Evolutionary conservation across 2,888 invertebrate species (phyloP).

Genomic region (Catonia carolina): DNA sequence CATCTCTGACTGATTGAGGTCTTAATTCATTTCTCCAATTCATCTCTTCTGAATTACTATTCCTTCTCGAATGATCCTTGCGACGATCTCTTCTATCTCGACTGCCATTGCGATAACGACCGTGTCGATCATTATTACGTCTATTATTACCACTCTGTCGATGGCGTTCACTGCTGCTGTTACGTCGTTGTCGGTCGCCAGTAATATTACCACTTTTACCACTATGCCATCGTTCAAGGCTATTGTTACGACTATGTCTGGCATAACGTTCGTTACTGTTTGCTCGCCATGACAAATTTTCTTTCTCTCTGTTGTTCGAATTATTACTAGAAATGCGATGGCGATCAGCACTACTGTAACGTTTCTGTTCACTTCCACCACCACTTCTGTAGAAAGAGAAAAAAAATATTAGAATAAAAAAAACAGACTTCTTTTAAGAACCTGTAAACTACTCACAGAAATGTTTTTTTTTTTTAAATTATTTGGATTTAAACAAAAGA

Average conservation of each 20-base stretch:
- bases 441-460: too few species aligned
- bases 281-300: slow-evolving; percentile 10
- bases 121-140: slow-evolving; percentile 42
- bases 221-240: slow-evolving; percentile 18
- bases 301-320: not conserved
- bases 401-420: too few species aligned
- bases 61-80: slow-evolving; percentile 14
- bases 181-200: slow-evolving; percentile 36
- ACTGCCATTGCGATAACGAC: slow-evolving; percentile 37
- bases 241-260: slow-evolving; percentile 21
- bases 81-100: slow-evolving; percentile 21
- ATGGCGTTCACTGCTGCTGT: slow-evolving; percentile 42
- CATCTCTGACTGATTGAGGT: not conserved
- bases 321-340: slow-evolving; percentile 27
- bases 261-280: slow-evolving; percentile 10
- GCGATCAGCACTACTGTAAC: slow-evolving; percentile 28
- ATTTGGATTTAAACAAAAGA: too few species aligned
- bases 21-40: slow-evolving; percentile 18
- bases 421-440: too few species aligned
- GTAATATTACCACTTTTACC: slow-evolving; percentile 19
- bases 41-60: slow-evolving; percentile 21
- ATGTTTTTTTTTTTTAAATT: too few species aligned
- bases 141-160: slow-evolving; percentile 33
- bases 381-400: slow-evolving; percentile 11
- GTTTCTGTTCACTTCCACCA: slow-evolving; percentile 23